Percentiles rank a stretch among this genome's conserved stretches.
These are phyloP conservation scores for Archivesica marissinica DNA, from an alignment of 1,140 invertebrate genomes.

Conservation along the genomic window DNA sequence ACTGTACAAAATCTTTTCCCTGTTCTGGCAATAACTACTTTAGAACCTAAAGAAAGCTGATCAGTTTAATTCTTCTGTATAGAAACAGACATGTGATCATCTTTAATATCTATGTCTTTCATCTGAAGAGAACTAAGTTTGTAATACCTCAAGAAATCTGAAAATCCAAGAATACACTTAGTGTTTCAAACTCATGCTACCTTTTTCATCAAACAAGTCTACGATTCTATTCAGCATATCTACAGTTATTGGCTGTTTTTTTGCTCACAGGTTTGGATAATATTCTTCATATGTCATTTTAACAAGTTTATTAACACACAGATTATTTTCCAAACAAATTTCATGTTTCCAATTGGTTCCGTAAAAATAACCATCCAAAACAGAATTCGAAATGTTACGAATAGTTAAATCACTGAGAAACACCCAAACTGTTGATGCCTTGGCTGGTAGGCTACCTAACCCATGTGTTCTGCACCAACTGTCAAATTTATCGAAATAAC, in stretches of 20 bases:
- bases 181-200: background rate
- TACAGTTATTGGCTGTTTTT: background rate
- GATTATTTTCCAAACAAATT: background rate
- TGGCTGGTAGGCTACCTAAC: background rate
- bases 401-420: background rate
- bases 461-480: background rate
- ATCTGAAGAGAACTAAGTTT: background rate
- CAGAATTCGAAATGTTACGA: background rate
- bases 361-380: background rate
- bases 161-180: background rate
- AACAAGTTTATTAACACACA: background rate
- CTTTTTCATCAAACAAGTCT: background rate
- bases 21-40: too few relatives aligned
- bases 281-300: background rate
- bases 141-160: background rate
- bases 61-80: background rate
- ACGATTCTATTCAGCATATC: background rate
- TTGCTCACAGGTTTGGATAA: background rate
- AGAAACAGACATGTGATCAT: background rate
- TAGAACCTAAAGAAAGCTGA: background rate
- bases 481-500: background rate
- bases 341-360: background rate
- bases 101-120: background rate
- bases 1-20: too few relatives aligned
- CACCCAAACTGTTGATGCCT: too few relatives aligned